Evolutionary conservation across 2,113 vertebrate species (phyloP), one percentile per base, ranked within the genome.

Genomic region (Hirundichthys speculiger): DNA sequence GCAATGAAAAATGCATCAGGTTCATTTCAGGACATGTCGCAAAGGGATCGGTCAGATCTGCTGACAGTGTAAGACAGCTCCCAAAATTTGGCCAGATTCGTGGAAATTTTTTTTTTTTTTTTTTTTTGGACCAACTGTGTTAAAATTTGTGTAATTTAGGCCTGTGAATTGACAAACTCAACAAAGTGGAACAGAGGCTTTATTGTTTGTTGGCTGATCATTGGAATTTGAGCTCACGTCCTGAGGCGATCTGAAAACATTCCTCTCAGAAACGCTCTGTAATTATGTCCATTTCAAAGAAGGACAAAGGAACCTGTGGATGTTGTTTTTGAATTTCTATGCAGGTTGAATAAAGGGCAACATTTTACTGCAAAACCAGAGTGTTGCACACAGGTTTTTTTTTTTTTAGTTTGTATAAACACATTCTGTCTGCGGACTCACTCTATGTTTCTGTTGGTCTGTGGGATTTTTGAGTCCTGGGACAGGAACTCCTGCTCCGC

Each of bases 191-290:
- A 85, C 84, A 93, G 92, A 93, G 81, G 69, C 80, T 64, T 70
- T 82, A 77, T 88, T 89, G 90, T 73, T 86, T 77, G 60, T 73
- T 84, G 87, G 72, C 84, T 90, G 84, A 88, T 89, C 88, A 89
- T 90, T 73, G 83, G 79, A 94, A 88, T 88, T 90, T 92, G 86
- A 90, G 88, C 93, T 77, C 34, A 45, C 86, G 88, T 82, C 82
- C 87, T 60, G 73, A 66, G 83, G 90, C 84, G 54, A 87, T 87
- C 80, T 84, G 82, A 79, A 84, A 85, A 84, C 82, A 84, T 84
- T 88, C 80, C 81, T 71, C 84, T 85, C 83, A 88, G 77, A 79
- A 86, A 77, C 39, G 15, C 71, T 85, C 79, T 82, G 64, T 88
- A 89, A 88, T 91, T 84, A 87, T 71, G n/a, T 56, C 75, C 66